A percentile compares a stretch with the other conserved stretches of the same genome.
Evolutionary conservation across 2,888 invertebrate genomes (phyloP).

Genomic region (Serripes groenlandicus): DNA sequence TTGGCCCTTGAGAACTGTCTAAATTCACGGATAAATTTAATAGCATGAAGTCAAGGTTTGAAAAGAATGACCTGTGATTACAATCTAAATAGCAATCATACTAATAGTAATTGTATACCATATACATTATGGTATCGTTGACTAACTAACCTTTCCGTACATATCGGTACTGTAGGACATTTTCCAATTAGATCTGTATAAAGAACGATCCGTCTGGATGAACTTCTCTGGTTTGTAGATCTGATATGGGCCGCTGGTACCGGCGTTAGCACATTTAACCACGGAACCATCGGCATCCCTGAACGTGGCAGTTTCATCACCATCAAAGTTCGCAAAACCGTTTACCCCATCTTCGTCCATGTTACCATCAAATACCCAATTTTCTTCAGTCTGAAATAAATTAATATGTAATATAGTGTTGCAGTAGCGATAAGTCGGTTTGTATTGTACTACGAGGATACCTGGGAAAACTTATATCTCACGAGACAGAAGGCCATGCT

Average conservation of each 20-base stretch:
- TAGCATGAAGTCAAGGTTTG: too few relatives aligned
- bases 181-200: slow-evolving; percentile 42
- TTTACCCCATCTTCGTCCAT: slow-evolving; percentile 14
- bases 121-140: too few relatives aligned
- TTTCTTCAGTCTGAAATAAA: slow-evolving; percentile 31
- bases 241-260: neutral
- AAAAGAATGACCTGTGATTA: too few relatives aligned
- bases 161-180: slow-evolving; percentile 25
- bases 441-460: too few relatives aligned
- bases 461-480: too few relatives aligned
- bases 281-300: slow-evolving; percentile 45
- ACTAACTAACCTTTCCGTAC: slow-evolving; percentile 32
- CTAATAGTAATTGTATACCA: too few relatives aligned
- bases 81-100: too few relatives aligned
- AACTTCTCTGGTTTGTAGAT: slow-evolving; percentile 31
- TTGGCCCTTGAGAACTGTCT: too few relatives aligned
- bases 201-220: neutral
- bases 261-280: slow-evolving; percentile 11
- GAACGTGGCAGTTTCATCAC: slow-evolving; percentile 46
- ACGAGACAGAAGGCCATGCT: neutral
- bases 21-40: too few relatives aligned
- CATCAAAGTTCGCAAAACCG: slow-evolving; percentile 35
- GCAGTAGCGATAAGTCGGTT: too few relatives aligned
- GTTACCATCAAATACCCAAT: slow-evolving; percentile 40
- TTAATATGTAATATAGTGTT: neutral